phyloP scores from a whole-genome alignment of 2,113 vertebrate species.

The Trematocara stigmaticum region DNA sequence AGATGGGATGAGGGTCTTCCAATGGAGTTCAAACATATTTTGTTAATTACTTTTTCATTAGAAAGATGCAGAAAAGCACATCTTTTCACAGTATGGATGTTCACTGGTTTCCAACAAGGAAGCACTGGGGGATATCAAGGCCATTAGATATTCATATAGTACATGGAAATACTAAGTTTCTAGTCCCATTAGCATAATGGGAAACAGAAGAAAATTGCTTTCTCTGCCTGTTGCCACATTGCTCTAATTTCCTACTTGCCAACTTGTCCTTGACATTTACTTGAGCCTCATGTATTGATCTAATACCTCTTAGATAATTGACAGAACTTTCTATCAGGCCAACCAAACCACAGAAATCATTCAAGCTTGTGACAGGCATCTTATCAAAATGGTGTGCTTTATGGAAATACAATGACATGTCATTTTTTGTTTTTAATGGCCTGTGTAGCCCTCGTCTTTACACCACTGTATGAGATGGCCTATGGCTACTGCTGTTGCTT shows the following conservation, averaged over 20 bases:
- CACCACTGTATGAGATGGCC: conserved; percentile 14
- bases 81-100: conserved; percentile 27
- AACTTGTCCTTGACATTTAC: conserved; percentile 28
- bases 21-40: conserved; percentile 50
- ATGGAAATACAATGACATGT: not conserved
- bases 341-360: not conserved
- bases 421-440: conserved; percentile 30
- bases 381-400: conserved; percentile 4
- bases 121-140: not conserved
- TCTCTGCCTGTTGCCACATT: conserved; percentile 6
- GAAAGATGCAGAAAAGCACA: conserved; percentile 38
- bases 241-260: conserved; percentile 23
- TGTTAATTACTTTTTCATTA: conserved; percentile 58
- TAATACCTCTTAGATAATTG: not conserved
- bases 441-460: conserved; percentile 14
- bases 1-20: conserved; percentile 11
- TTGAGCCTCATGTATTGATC: not conserved
- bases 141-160: conserved; percentile 48
- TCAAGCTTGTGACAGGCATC: not conserved
- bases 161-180: conserved; percentile 22
- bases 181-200: conserved; percentile 38
- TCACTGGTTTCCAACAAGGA: conserved; percentile 13
- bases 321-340: not conserved
- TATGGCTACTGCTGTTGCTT: conserved; percentile 6
- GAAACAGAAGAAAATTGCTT: conserved; percentile 9